Conservation (phyloP, 1,140 invertebrate species). For the Caenorhabditis elegans region DNA sequence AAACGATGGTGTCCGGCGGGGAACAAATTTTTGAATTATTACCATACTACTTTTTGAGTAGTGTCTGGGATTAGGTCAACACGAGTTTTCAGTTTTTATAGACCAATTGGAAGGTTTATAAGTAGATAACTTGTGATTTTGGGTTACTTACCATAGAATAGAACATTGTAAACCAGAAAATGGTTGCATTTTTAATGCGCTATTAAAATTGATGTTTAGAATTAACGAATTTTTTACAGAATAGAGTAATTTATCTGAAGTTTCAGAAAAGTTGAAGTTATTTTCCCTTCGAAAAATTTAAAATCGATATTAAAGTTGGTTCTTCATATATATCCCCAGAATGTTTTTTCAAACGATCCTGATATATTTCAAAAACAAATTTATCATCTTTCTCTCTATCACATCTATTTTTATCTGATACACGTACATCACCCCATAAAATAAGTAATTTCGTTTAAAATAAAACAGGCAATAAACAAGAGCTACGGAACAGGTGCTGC, state of each 20-base stretch:
- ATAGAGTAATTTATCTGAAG: too few relatives aligned
- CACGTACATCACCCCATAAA: neutral
- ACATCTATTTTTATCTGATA: neutral
- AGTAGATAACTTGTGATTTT: too few relatives aligned
- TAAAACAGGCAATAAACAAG: slow-evolving; percentile 14
- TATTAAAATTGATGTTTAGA: too few relatives aligned
- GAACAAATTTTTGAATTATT: slow-evolving; percentile 26
- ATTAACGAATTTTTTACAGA: too few relatives aligned
- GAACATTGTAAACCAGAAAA: too few relatives aligned
- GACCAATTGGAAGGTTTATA: neutral
- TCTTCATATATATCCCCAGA: too few relatives aligned
- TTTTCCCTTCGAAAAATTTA: too few relatives aligned
- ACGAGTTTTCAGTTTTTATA: neutral
- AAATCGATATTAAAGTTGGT: too few relatives aligned
- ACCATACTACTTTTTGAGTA: slow-evolving; percentile 23
- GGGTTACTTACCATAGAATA: too few relatives aligned
- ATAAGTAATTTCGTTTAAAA: slow-evolving; percentile 1
- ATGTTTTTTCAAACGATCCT: too few relatives aligned
- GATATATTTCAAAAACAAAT: neutral
- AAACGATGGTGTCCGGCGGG: neutral
- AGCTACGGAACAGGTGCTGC: neutral
- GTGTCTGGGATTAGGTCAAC: slow-evolving; percentile 4
- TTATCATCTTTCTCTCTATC: neutral
- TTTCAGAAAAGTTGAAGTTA: too few relatives aligned
- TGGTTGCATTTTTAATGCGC: too few relatives aligned